These are phyloP conservation scores for Tethea ocularis DNA, from an alignment of 2,888 invertebrate genomes.

Conservation along the genomic window DNA sequence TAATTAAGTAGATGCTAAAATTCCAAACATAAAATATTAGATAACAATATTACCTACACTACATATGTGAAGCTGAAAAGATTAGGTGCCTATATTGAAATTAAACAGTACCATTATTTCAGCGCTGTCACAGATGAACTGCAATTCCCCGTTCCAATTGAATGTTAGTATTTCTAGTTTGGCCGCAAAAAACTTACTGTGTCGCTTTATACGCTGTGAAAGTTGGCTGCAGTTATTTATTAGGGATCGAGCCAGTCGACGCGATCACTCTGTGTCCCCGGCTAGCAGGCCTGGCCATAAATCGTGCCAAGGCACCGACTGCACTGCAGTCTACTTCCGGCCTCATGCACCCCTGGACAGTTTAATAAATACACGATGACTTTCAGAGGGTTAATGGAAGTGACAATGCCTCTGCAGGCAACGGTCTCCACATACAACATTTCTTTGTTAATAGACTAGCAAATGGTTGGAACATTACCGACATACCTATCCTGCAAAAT, in stretches of 20 bases:
- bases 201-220: slow-evolving; percentile 42
- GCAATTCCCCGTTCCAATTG: slow-evolving; percentile 28
- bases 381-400: slow-evolving; percentile 36
- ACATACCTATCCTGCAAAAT: neutral
- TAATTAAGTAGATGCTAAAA: neutral
- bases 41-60: neutral
- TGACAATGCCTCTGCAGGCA: slow-evolving; percentile 16
- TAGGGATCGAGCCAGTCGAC: slow-evolving; percentile 64
- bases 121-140: neutral
- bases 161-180: slow-evolving; percentile 32
- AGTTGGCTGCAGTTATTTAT: slow-evolving; percentile 68
- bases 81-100: neutral
- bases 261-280: slow-evolving; percentile 62
- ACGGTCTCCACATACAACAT: slow-evolving; percentile 10
- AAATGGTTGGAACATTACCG: neutral
- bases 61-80: neutral
- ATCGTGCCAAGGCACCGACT: slow-evolving; percentile 58
- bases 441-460: slow-evolving; percentile 1
- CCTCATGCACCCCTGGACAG: slow-evolving; percentile 52
- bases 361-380: slow-evolving; percentile 59
- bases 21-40: neutral
- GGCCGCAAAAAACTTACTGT: slow-evolving; percentile 44
- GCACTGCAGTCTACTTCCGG: slow-evolving; percentile 62
- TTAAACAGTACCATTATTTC: slow-evolving; percentile 3
- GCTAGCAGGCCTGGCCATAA: slow-evolving; percentile 56